Evolutionary conservation across 2,888 invertebrate genomes (phyloP).

Genomic region (Nomada fucata): DNA sequence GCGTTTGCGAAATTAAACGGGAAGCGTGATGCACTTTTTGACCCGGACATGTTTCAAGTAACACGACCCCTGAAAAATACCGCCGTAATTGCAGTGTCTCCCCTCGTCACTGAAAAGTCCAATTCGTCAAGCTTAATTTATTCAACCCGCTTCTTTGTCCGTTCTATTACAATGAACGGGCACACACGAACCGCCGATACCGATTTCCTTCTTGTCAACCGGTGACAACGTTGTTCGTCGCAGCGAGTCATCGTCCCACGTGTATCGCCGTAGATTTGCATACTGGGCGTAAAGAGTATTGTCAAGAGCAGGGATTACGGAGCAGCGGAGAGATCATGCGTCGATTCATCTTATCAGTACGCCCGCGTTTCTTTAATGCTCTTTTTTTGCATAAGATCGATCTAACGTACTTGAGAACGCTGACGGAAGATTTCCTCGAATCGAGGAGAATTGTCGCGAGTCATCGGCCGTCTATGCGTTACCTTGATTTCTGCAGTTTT

Average conservation of each 20-base stretch:
- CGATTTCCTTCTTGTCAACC: slow-evolving; percentile 2
- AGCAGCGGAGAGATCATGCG: slow-evolving; percentile 60
- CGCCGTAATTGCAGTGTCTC: no score
- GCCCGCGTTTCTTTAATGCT: slow-evolving; percentile 14
- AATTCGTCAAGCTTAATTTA: neutral
- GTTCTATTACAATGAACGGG: neutral
- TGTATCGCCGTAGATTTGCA: slow-evolving; percentile 58
- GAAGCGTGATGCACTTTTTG: neutral
- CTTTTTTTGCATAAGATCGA: neutral
- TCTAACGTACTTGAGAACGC: neutral
- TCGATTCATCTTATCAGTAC: neutral
- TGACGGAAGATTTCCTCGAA: slow-evolving; percentile 38
- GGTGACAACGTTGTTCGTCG: neutral
- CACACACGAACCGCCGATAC: neutral
- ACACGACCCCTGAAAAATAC: neutral
- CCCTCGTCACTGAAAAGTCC: neutral
- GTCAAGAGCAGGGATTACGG: slow-evolving; percentile 67
- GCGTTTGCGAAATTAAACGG: slow-evolving; percentile 2
- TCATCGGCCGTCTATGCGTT: slow-evolving; percentile 20
- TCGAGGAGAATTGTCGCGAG: slow-evolving; percentile 18
- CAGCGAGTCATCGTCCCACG: slow-evolving; percentile 38
- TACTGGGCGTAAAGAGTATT: slow-evolving; percentile 68
- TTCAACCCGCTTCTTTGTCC: neutral
- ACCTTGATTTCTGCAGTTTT: slow-evolving; percentile 26
- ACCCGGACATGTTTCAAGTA: neutral